Evolutionary conservation across 2,888 invertebrate species (phyloP).

Genomic region (Drosophila koepferae): DNA sequence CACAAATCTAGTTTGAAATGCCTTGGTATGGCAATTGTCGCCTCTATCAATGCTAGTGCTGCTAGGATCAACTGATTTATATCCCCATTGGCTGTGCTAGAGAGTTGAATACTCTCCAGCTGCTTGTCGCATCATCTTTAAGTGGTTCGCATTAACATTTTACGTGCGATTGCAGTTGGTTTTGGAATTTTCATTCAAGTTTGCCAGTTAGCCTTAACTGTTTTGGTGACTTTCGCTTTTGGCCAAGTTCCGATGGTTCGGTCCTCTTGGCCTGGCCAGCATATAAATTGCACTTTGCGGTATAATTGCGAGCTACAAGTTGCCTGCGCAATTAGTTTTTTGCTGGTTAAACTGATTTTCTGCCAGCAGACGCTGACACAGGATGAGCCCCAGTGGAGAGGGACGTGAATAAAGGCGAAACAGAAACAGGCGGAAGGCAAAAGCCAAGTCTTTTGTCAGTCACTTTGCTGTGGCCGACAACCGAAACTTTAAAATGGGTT

Average conservation of each 20-base stretch:
- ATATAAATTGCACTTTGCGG: slow-evolving; percentile 76
- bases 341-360: slow-evolving; percentile 70
- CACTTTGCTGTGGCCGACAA: slow-evolving; percentile 60
- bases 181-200: slow-evolving; percentile 35
- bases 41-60: background rate
- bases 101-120: background rate
- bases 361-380: slow-evolving; percentile 20
- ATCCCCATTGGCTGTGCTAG: background rate
- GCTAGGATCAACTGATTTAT: background rate
- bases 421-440: slow-evolving; percentile 42
- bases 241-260: slow-evolving; percentile 7
- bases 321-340: slow-evolving; percentile 73
- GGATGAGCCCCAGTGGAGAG: slow-evolving; percentile 18
- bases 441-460: slow-evolving; percentile 72
- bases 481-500: slow-evolving; percentile 78
- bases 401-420: slow-evolving; percentile 29
- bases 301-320: slow-evolving; percentile 67
- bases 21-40: background rate
- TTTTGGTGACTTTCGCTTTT: slow-evolving; percentile 36
- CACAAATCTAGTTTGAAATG: slow-evolving; percentile 1
- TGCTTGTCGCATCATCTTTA: background rate
- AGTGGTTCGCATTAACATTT: slow-evolving; percentile 17
- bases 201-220: slow-evolving; percentile 10
- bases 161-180: slow-evolving; percentile 37
- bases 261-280: slow-evolving; percentile 29